Percentiles rank a stretch among this genome's conserved stretches.
Conservation (phyloP, 2,888 invertebrate species). For the Caenorhabditis angaria region DNA sequence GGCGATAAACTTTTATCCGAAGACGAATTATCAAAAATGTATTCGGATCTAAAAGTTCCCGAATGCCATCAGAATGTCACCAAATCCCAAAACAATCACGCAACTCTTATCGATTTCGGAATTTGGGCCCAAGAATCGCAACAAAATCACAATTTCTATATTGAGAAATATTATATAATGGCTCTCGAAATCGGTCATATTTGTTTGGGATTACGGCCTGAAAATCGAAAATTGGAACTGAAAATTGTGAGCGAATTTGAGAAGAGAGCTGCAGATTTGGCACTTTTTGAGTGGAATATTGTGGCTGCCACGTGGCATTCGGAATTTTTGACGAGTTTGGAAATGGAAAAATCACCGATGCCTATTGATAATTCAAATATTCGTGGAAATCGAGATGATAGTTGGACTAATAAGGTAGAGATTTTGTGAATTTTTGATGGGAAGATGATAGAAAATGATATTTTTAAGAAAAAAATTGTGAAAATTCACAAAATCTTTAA, state of each 20-base stretch:
- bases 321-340: conserved; percentile 43
- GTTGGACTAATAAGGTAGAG: conserved; percentile 38
- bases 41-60: conserved; percentile 50
- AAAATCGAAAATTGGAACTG: conserved; percentile 40
- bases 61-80: conserved; percentile 31
- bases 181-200: conserved; percentile 60
- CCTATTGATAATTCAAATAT: conserved; percentile 48
- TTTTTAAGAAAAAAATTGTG: too few species aligned
- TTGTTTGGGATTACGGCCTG: conserved; percentile 62
- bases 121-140: conserved; percentile 59
- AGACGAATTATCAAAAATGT: conserved; percentile 49
- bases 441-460: too few species aligned
- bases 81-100: conserved; percentile 38
- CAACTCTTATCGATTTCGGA: conserved; percentile 57
- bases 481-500: too few species aligned
- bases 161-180: conserved; percentile 47
- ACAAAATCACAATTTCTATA: conserved; percentile 45
- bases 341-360: conserved; percentile 36
- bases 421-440: too few species aligned
- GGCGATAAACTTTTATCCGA: conserved; percentile 52
- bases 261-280: conserved; percentile 18
- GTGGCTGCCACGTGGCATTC: conserved; percentile 57
- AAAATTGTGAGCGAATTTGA: conserved; percentile 47
- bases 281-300: conserved; percentile 52
- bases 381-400: conserved; percentile 41